phyloP scores from a whole-genome alignment of 2,888 invertebrate species.

The Eumerus sabulonum region DNA sequence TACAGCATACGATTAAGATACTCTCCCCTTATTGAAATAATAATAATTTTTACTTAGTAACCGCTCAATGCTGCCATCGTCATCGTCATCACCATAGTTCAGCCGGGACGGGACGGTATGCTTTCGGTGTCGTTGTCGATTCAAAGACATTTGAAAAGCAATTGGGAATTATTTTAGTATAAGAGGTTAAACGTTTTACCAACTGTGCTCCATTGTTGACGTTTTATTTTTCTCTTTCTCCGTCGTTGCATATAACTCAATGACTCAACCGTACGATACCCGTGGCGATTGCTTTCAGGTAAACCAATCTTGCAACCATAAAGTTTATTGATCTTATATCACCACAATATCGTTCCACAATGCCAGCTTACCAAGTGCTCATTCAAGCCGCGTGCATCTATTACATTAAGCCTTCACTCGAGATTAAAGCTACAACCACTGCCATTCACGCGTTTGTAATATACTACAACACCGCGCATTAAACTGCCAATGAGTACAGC shows the following conservation, averaged over 20 bases:
- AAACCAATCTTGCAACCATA: constrained; percentile 27
- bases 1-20: constrained; percentile 17
- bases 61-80: constrained; percentile 8
- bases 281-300: constrained; percentile 36
- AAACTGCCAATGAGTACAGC: not conserved
- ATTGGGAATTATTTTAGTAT: constrained; percentile 63
- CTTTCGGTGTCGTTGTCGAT: constrained; percentile 21
- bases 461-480: too few species aligned
- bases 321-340: constrained; percentile 24
- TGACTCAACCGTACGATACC: constrained; percentile 10
- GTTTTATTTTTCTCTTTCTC: constrained; percentile 23
- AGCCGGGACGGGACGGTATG: too few species aligned
- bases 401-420: too few species aligned
- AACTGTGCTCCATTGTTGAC: constrained; percentile 36
- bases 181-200: constrained; percentile 56
- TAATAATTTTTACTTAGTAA: constrained; percentile 52
- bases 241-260: constrained; percentile 23
- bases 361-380: too few species aligned
- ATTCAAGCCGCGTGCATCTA: too few species aligned
- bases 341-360: too few species aligned
- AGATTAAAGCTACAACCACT: too few species aligned
- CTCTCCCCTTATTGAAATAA: constrained; percentile 58
- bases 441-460: too few species aligned
- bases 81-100: too few species aligned
- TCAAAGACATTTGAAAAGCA: constrained; percentile 63